Evolutionary conservation across 2,888 invertebrate genomes (phyloP), one percentile per base, ranked within the genome.

Genomic region (Chloroclysta siterata): DNA sequence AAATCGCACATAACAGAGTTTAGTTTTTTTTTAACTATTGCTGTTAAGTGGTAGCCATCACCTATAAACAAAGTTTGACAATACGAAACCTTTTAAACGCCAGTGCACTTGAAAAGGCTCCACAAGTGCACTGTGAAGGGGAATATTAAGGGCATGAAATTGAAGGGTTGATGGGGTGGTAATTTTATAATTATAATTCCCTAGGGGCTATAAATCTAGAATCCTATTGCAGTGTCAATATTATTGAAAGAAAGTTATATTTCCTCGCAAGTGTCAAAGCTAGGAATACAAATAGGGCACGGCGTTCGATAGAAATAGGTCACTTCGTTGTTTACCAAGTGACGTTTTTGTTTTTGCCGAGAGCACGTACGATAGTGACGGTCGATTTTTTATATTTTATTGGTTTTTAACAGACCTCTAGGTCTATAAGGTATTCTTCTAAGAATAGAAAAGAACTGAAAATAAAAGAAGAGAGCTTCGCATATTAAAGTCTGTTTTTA

Each of bases 221-320:
- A 42, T 7, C 14, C n/a, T 42, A 5, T 14, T 41, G n/a, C 41
- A 41, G 41, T 41, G 41, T 41, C 41, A 13, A 41, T 41, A 13
- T 41, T 41, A 41, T 41, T 11, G 41, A 2, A 29, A 5, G 4
- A 29, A n/a, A n/a, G n/a, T n/a, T n/a, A n/a, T n/a, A n/a, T 50
- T 53, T 48, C 48, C 13, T 28, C 7, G 8, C 28, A 14, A 39
- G 28, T 59, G 59, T 59, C 53, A 57, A 41, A 44, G 39, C 29
- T 29, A 56, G 56, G 44, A 17, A 39, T 10, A 42, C 6, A 60
- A 46, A 54, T 54, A 53, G 60, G 47, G 48, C 64, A 51, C 22
- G 13, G 14, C 13, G 57, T 56, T 54, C 29, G 41, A 60, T 59
- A 53, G 57, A 65, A 66, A 66, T 69, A 54, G 69, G 66, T 63